Base-by-base conservation (phyloP, 1,140 invertebrate species). In the Scaptodrosophila lebanonensis region DNA sequence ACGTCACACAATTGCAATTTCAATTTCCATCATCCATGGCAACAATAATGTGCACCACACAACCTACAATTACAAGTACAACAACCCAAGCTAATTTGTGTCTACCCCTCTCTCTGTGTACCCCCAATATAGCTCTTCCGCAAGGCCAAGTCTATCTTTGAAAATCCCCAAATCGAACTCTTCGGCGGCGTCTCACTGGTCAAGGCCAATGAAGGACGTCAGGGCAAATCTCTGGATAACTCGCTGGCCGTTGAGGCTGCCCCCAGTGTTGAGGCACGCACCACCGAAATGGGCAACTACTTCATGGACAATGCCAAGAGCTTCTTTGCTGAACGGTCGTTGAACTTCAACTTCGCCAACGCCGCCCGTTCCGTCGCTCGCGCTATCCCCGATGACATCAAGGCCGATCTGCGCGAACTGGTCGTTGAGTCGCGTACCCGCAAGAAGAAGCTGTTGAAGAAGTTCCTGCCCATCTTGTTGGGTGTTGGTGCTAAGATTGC, bases 341-440 rank as follows among this genome's bases (percentile, higher is more conserved):
- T 89, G 43, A 82, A 77, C 60, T 89, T 88, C 79, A 91, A 91
- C 83, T 88, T 91, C 39, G 87, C 88, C 29, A 87, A 88, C 35
- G 88, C 90, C 7, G 89, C 89, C 7, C 88, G 90, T 56, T 88
- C 88, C 35, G 66, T 92, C 6, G 77, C 77, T 20, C 82, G 84
- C 22, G 88, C 73, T 39, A 86, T 89, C 33, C 87, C 88, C 45
- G 86, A 88, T 83, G 89, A 90, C 43, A 68, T 91, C 47, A 89
- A 89, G 69, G 73, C 87, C 39, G 87, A 90, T 66, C 88, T 90
- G 9, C 88, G 88, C 33, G 87, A 90, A 36, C 88, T 91, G 57
- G 84, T 90, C 22, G 88, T 89, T 47, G 91, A 92, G 89, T 91
- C 90, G 87, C 91, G 90, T 44, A 90, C 91, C 59, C 90, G 89